Evolutionary conservation across 2,113 vertebrate species (phyloP).

Genomic region (Stomatorhinus ivindoensis): DNA sequence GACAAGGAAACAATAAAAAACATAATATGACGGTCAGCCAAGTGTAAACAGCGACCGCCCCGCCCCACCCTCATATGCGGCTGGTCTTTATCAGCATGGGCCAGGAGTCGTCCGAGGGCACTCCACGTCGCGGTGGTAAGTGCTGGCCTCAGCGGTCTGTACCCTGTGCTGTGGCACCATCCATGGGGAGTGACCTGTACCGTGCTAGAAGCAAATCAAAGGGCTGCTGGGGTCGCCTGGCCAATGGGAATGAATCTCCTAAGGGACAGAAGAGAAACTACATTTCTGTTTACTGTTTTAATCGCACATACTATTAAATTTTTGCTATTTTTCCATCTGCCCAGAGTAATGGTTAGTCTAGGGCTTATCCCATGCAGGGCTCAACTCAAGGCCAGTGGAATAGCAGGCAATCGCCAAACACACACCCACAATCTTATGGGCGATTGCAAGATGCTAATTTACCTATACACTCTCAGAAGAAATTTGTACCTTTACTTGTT

Average conservation of each 20-base stretch:
- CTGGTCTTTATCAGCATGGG: background rate
- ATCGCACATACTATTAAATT: background rate
- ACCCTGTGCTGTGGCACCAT: background rate
- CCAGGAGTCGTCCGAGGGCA: background rate
- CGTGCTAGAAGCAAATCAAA: background rate
- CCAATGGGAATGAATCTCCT: background rate
- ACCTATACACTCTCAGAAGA: background rate
- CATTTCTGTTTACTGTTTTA: background rate
- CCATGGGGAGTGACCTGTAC: background rate
- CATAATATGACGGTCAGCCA: constrained; percentile 6
- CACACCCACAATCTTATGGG: background rate
- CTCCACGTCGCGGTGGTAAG: background rate
- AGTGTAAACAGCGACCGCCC: background rate
- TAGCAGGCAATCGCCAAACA: background rate
- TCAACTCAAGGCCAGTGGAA: background rate
- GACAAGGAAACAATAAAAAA: background rate
- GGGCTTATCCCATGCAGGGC: background rate
- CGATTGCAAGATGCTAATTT: background rate
- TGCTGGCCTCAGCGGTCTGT: background rate
- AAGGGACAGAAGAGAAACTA: background rate
- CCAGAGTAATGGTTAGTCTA: too few species aligned
- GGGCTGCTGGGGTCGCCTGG: background rate
- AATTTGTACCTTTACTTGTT: too few species aligned
- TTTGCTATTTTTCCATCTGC: too few species aligned
- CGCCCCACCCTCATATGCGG: background rate